Percentiles rank a stretch among this genome's conserved stretches.
Evolutionary conservation across 30 jellyfish, hydroid and myxozoan species (phyloP).

Genomic region (Rhopilema esculentum): DNA sequence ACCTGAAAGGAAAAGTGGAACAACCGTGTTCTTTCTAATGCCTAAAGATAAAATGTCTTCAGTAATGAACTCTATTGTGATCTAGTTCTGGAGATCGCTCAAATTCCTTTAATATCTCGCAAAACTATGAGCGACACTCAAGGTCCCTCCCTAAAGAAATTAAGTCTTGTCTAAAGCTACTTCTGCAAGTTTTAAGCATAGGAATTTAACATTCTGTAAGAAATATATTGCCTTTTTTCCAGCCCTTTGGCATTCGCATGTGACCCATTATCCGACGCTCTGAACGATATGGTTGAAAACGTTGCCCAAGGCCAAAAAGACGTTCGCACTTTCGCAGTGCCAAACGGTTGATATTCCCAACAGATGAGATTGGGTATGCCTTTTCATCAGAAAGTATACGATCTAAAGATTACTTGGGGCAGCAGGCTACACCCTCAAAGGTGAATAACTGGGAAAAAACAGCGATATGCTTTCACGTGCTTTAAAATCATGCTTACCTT

Average conservation of each 20-base stretch:
- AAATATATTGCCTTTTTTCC: not conserved
- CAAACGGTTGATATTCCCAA: not conserved
- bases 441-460: not conserved
- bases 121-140: no score
- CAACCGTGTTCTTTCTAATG: no score
- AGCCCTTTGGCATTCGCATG: not conserved
- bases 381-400: not conserved
- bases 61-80: no score
- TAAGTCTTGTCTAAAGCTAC: not conserved
- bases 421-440: not conserved
- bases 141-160: no score
- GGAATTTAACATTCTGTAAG: not conserved
- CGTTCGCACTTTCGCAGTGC: not conserved
- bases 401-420: not conserved
- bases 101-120: no score
- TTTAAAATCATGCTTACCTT: slow-evolving; percentile 5
- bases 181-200: not conserved
- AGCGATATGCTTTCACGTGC: not conserved
- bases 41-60: no score
- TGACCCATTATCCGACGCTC: not conserved
- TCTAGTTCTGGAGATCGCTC: no score
- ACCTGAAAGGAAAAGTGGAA: no score
- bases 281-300: not conserved
- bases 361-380: not conserved
- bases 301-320: slow-evolving; percentile 58